Conservation (phyloP, 1,140 invertebrate species). For the Scaptodrosophila lebanonensis region DNA sequence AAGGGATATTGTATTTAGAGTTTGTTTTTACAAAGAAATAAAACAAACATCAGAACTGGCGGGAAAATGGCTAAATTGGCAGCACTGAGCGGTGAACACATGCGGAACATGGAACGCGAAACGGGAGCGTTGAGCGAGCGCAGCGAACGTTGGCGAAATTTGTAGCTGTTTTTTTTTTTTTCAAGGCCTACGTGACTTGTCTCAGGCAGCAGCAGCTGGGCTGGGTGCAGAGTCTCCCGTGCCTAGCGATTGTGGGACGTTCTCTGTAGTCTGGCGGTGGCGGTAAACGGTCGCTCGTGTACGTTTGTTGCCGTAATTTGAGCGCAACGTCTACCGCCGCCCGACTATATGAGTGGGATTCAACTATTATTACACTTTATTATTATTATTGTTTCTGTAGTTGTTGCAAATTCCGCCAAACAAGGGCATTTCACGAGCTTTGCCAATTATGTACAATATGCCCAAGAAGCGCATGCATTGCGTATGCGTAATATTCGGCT, state of each 20-base stretch:
- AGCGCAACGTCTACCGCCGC: too few relatives aligned
- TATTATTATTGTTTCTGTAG: conserved; percentile 16
- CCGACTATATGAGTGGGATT: conserved; percentile 12
- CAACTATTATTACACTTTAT: conserved; percentile 24
- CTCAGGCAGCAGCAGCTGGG: conserved; percentile 55
- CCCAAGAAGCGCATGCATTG: conserved; percentile 5
- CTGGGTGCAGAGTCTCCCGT: conserved; percentile 18
- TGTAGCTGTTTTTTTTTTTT: conserved; percentile 5
- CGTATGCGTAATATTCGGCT: conserved; percentile 9
- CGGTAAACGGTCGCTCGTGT: background rate
- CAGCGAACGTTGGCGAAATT: too few relatives aligned
- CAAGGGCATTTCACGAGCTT: background rate
- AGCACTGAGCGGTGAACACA: too few relatives aligned
- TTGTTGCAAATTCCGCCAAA: too few relatives aligned
- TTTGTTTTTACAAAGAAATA: too few relatives aligned
- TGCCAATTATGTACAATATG: background rate
- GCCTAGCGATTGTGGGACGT: background rate
- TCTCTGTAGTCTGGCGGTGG: background rate
- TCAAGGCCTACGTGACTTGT: conserved; percentile 72
- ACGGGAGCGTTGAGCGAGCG: too few relatives aligned
- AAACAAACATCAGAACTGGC: too few relatives aligned
- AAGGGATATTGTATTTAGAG: too few relatives aligned
- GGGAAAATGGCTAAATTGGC: too few relatives aligned
- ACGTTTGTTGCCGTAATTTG: conserved; percentile 32
- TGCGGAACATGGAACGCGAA: too few relatives aligned